These are phyloP conservation scores for Leptogaster cylindrica DNA, from an alignment of 2,888 invertebrate species.

Conservation along the genomic window DNA sequence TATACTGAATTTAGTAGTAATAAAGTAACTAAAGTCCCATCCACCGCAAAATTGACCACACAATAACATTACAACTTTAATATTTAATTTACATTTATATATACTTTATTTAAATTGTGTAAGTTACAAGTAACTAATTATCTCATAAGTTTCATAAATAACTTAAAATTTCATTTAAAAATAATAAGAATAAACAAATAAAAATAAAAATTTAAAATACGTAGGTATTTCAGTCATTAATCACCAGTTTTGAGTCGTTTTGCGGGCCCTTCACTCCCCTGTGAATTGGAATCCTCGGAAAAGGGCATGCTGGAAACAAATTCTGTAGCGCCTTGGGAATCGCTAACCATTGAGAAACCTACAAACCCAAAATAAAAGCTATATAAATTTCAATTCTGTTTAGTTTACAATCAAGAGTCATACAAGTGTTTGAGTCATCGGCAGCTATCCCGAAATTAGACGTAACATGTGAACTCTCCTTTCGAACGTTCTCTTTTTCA, in stretches of 20 bases:
- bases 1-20: too few species aligned
- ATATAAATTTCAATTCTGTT: too few species aligned
- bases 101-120: too few species aligned
- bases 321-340: constrained; percentile 87
- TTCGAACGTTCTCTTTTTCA: constrained; percentile 81
- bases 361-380: constrained; percentile 47
- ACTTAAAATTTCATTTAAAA: constrained; percentile 26
- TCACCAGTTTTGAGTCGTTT: constrained; percentile 77
- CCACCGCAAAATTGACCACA: too few species aligned
- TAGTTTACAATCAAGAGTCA: neutral
- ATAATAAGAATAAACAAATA: too few species aligned
- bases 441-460: constrained; percentile 79
- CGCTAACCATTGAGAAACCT: constrained; percentile 91
- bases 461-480: constrained; percentile 75
- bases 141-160: constrained; percentile 25
- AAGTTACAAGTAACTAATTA: constrained; percentile 17
- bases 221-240: constrained; percentile 22
- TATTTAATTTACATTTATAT: too few species aligned
- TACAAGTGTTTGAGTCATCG: constrained; percentile 92
- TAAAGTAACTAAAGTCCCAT: too few species aligned
- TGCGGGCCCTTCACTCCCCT: constrained; percentile 77
- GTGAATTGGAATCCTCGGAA: constrained; percentile 90
- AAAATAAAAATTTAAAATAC: constrained; percentile 9
- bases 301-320: constrained; percentile 87
- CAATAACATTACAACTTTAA: too few species aligned